Base-by-base conservation (phyloP, 2,888 invertebrate species). In the Tineola bisselliella region DNA sequence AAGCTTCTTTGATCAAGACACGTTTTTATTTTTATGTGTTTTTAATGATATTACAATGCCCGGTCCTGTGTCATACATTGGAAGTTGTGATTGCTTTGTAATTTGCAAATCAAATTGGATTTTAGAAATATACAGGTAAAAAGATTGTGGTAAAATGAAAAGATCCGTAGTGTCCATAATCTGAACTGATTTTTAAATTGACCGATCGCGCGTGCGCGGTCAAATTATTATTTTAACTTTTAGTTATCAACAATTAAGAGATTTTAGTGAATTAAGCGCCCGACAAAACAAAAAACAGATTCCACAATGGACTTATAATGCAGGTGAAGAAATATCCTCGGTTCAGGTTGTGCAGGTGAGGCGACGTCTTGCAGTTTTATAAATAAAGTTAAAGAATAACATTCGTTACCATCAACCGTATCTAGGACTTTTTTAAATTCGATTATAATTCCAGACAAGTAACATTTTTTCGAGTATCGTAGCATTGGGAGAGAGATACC, bases 1-100 rank as follows among this genome's bases (percentile, higher is more conserved):
- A 15, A 91, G 93, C 61, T 94, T 99, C 74, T 98, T 93, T 76
- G 98, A 98, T 74, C 97, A 97, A 81, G 98, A 98, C 78, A 92
- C 93, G 61, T 94, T 93, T 74, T 89, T 93, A 13, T 96, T 97
- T 74, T 91, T 91, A 70, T 93, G 96, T 64, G 90, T 91, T 66
- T 89, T 98, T 66, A 92, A 94, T 0, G 92, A 93, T 61, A 91
- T 93, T 63, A 84, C 96, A 60, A 86, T 97, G 62, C 98, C 98
- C 0, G 93, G 93, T 15, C 94, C 96, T 0, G 77, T 98, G n/a
- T 87, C 89, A 48, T 98, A 97, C 77, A 86, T 95, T 15, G 84
- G 91, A 15, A 91, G 91, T 66, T 92, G 92, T 62, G 98, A 99
- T 81, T 90, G 93, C 65, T 96, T 99, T 79, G 86, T 97, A 12